Evolutionary conservation across 2,797 vertebrate species (phyloP).

Genomic region (Melanotaenia maccullochi): DNA sequence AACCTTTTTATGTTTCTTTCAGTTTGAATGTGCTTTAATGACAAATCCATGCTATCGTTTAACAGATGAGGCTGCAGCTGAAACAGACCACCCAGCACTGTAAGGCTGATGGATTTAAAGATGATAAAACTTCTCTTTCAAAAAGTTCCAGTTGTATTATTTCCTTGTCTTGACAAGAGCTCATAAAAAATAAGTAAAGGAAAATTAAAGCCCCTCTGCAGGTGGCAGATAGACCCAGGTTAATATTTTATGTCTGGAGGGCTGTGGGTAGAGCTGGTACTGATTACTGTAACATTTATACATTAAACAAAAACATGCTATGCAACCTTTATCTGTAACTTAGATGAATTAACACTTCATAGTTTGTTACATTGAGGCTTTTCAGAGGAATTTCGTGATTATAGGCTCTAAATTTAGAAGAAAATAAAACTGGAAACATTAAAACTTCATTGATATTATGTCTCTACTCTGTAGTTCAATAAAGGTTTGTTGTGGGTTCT

Average conservation of each 20-base stretch:
- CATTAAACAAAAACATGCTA: background rate
- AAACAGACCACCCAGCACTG: background rate
- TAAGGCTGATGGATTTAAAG: no score
- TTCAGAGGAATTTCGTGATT: background rate
- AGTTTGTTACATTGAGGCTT: background rate
- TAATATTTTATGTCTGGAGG: constrained; percentile 28
- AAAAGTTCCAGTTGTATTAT: background rate
- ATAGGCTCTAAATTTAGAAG: no score
- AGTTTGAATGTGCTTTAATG: background rate
- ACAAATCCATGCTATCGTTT: background rate
- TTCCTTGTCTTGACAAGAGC: constrained; percentile 4
- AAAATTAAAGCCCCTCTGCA: background rate
- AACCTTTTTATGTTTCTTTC: background rate
- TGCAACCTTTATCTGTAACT: background rate
- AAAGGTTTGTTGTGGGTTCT: background rate
- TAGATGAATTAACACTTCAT: background rate
- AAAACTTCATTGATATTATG: background rate
- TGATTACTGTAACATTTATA: constrained; percentile 3
- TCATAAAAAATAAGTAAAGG: background rate
- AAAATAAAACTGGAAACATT: no score
- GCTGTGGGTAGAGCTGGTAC: constrained; percentile 5
- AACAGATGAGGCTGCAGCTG: background rate
- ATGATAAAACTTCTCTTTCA: background rate
- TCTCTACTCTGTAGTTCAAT: background rate
- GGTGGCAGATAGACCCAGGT: background rate